Conservation (phyloP, 1,140 invertebrate genomes). For the Drosophila truncata region DNA sequence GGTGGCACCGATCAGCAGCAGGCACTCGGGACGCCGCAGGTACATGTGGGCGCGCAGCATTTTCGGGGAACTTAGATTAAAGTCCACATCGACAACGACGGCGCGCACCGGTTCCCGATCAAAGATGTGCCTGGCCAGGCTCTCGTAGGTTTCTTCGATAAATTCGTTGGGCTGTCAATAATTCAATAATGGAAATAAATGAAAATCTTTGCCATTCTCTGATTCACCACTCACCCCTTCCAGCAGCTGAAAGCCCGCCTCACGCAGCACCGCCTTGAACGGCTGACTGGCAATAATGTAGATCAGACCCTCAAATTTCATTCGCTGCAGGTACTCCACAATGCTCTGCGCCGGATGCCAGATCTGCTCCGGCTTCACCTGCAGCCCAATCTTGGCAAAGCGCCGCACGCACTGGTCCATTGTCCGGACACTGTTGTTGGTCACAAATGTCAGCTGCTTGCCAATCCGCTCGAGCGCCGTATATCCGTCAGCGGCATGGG, state of each 20-base stretch:
- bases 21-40: slow-evolving; percentile 85
- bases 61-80: slow-evolving; percentile 85
- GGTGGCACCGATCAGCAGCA: slow-evolving; percentile 86
- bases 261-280: slow-evolving; percentile 75
- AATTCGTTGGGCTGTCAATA: slow-evolving; percentile 82
- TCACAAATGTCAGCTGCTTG: slow-evolving; percentile 90
- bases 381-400: slow-evolving; percentile 42
- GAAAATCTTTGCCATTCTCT: no score
- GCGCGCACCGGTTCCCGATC: slow-evolving; percentile 86
- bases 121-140: slow-evolving; percentile 78
- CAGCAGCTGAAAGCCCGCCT: slow-evolving; percentile 85
- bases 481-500: slow-evolving; percentile 86
- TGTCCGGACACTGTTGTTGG: slow-evolving; percentile 89
- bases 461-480: slow-evolving; percentile 87
- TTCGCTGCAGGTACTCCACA: slow-evolving; percentile 85
- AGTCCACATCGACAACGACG: slow-evolving; percentile 86
- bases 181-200: neutral
- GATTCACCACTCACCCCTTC: slow-evolving; percentile 84
- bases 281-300: slow-evolving; percentile 81
- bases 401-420: slow-evolving; percentile 74
- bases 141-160: slow-evolving; percentile 76
- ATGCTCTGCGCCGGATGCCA: slow-evolving; percentile 85
- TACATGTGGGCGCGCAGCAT: slow-evolving; percentile 86
- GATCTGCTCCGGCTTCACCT: slow-evolving; percentile 68
- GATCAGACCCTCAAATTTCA: slow-evolving; percentile 85